These are phyloP conservation scores for Vicugna pacos DNA, from an alignment of 2,113 vertebrate genomes.

Conservation along the genomic window DNA sequence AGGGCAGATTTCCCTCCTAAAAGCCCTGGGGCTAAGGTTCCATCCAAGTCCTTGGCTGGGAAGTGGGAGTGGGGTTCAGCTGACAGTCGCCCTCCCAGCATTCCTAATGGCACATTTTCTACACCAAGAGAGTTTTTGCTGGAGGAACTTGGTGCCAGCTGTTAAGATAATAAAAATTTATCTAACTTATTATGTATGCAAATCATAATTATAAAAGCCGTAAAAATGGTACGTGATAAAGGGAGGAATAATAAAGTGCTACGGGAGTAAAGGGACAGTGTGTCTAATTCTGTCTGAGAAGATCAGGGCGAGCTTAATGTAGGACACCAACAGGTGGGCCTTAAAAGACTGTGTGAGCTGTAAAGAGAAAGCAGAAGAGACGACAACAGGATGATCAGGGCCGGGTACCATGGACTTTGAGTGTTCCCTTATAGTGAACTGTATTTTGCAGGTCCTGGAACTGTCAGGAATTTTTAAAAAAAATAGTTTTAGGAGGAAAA, in stretches of 20 bases:
- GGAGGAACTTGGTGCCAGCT: slow-evolving; percentile 50
- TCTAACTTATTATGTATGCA: slow-evolving; percentile 59
- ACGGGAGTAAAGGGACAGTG: neutral
- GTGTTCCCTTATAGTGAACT: neutral
- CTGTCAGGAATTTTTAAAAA: neutral
- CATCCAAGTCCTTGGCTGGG: neutral
- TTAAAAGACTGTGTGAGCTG: neutral
- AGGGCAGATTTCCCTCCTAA: neutral
- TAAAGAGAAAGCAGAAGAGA: neutral
- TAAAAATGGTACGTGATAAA: slow-evolving; percentile 55
- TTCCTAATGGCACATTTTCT: neutral
- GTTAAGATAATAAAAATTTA: slow-evolving; percentile 52
- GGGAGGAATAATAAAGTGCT: slow-evolving; percentile 6
- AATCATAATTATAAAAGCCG: slow-evolving; percentile 63
- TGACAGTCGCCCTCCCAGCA: neutral
- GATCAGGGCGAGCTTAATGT: neutral
- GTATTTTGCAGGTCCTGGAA: neutral
- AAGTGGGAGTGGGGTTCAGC: neutral
- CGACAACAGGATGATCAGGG: neutral
- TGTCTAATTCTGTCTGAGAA: slow-evolving; percentile 7
- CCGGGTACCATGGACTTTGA: neutral
- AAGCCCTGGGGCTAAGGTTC: neutral
- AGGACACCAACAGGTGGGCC: neutral
- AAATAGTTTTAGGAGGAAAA: neutral
- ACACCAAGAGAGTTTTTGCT: slow-evolving; percentile 46